Evolutionary conservation across 2,113 vertebrate species (phyloP).

Genomic region (Micromys minutus): DNA sequence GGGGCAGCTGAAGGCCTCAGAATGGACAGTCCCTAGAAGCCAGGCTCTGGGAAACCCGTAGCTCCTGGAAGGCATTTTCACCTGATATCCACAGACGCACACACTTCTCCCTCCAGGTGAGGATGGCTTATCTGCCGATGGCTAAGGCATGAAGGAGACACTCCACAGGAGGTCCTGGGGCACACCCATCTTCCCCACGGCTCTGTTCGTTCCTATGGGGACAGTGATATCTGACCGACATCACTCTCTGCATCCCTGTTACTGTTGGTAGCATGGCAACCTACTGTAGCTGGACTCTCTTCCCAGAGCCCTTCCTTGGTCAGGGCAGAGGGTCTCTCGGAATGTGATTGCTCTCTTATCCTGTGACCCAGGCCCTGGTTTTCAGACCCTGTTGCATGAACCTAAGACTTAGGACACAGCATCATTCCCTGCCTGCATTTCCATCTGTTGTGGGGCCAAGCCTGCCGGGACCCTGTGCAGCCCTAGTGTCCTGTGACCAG

Average conservation of each 20-base stretch:
- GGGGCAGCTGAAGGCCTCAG: not conserved
- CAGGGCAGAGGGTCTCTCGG: too few relatives aligned
- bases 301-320: not conserved
- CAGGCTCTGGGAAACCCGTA: not conserved
- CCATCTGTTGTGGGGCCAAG: not conserved
- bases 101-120: not conserved
- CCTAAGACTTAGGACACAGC: not conserved
- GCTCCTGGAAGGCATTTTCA: not conserved
- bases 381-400: not conserved
- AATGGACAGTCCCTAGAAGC: not conserved
- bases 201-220: not conserved
- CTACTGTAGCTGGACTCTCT: not conserved
- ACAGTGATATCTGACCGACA: not conserved
- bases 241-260: not conserved
- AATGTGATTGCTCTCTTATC: not conserved
- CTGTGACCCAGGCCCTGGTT: not conserved
- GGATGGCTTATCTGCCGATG: not conserved
- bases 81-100: not conserved
- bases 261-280: not conserved
- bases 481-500: not conserved
- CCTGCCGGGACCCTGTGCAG: not conserved
- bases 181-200: accelerated
- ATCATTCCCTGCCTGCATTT: accelerated
- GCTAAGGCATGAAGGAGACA: accelerated
- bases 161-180: accelerated